phyloP scores from a whole-genome alignment of 2,113 vertebrate genomes.

The Corythaixoides concolor region DNA sequence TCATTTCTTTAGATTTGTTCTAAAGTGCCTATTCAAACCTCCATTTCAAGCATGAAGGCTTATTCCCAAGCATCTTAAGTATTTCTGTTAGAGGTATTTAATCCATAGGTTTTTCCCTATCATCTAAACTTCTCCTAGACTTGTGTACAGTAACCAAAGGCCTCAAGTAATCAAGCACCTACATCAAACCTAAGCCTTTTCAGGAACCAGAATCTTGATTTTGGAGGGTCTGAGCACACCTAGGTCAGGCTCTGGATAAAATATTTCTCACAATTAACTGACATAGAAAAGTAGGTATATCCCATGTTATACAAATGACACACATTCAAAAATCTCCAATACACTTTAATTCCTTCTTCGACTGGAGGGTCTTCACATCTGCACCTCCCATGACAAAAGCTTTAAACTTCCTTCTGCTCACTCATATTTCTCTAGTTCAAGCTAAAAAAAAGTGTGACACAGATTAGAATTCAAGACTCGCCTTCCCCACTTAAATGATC shows the following conservation, averaged over 20 bases:
- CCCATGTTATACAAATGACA: not conserved
- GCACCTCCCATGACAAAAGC: not conserved
- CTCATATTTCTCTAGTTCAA: not conserved
- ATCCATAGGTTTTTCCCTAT: not conserved
- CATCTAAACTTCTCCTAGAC: not conserved
- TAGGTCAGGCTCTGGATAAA: not conserved
- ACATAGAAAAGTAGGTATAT: not conserved
- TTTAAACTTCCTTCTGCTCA: not conserved
- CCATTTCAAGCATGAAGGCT: not conserved
- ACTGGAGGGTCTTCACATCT: not conserved
- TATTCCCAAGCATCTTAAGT: not conserved
- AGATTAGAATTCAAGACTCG: not conserved
- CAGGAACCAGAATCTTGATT: not conserved
- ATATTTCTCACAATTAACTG: not conserved
- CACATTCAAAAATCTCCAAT: not conserved
- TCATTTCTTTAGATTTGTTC: not conserved
- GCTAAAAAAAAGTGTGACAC: not conserved
- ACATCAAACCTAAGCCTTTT: not conserved
- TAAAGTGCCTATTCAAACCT: not conserved
- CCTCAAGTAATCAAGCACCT: not conserved
- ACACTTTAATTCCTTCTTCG: not conserved
- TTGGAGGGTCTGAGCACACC: not conserved
- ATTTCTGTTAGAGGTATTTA: not conserved
- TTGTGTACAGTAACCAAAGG: not conserved
- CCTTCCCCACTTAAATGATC: not conserved